phyloP scores from a whole-genome alignment of 2,797 vertebrate species.

The Melanotaenia maccullochi region DNA sequence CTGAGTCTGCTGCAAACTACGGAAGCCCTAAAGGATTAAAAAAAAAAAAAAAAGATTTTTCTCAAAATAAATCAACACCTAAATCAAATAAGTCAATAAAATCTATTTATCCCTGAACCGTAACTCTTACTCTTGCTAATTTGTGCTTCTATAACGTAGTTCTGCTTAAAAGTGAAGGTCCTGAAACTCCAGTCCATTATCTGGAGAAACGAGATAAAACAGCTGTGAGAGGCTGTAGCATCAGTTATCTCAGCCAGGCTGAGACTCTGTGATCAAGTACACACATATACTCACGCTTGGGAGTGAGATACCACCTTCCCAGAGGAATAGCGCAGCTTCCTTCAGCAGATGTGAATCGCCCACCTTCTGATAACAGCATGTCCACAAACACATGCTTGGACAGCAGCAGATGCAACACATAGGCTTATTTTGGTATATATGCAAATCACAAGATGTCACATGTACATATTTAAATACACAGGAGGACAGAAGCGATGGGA shows the following conservation, averaged over 20 bases:
- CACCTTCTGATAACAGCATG: background rate
- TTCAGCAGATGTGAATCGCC: slow-evolving; percentile 34
- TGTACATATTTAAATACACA: background rate
- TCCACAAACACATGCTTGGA: background rate
- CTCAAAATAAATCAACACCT: no score
- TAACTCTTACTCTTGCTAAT: no score
- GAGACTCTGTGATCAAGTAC: slow-evolving; percentile 34
- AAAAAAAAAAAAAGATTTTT: no score
- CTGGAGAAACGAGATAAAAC: slow-evolving; percentile 39
- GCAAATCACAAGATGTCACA: slow-evolving; percentile 14
- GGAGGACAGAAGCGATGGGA: background rate
- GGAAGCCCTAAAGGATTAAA: no score
- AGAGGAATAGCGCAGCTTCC: slow-evolving; percentile 24
- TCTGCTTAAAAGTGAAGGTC: no score
- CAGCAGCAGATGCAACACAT: slow-evolving; percentile 8
- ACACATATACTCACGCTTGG: background rate
- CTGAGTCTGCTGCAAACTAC: no score
- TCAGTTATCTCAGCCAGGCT: slow-evolving; percentile 19
- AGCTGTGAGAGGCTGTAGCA: slow-evolving; percentile 35
- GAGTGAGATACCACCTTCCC: slow-evolving; percentile 11
- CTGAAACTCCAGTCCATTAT: no score
- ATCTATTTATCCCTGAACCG: no score
- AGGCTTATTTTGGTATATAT: slow-evolving; percentile 18
- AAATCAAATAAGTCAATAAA: no score
- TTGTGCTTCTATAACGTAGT: no score